Percentiles rank a stretch among this genome's conserved stretches.
These are phyloP conservation scores for Periparus ater DNA, from an alignment of 2,797 vertebrate species.

Conservation along the genomic window DNA sequence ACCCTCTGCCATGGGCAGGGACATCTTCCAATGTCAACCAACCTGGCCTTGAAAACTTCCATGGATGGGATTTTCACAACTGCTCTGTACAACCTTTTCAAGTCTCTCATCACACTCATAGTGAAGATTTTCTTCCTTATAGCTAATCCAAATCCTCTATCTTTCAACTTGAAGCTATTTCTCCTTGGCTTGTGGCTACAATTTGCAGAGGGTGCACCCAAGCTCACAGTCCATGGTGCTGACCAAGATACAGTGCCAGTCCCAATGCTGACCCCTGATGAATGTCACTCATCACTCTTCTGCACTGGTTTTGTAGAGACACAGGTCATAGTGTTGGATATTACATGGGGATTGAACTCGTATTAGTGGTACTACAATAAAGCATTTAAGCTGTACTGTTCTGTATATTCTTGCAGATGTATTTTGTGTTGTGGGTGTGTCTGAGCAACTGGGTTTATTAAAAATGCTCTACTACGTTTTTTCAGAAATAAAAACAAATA, in stretches of 20 bases:
- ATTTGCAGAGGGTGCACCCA: background rate
- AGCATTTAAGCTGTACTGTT: background rate
- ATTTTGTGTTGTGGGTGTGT: background rate
- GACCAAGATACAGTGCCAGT: background rate
- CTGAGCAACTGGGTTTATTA: background rate
- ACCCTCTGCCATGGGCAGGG: background rate
- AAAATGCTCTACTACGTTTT: background rate
- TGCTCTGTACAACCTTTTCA: background rate
- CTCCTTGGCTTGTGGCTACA: background rate
- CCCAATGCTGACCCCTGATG: background rate
- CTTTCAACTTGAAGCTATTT: background rate
- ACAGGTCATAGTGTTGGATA: background rate
- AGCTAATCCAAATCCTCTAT: background rate
- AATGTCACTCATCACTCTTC: background rate
- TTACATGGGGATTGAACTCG: background rate
- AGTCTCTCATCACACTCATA: background rate
- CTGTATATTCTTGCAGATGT: rapidly evolving
- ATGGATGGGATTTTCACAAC: background rate
- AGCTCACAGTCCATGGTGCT: background rate
- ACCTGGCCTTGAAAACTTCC: background rate
- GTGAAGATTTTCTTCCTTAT: background rate
- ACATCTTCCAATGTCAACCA: background rate
- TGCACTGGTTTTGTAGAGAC: background rate
- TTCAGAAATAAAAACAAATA: background rate
- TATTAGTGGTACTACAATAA: background rate